phyloP scores from a whole-genome alignment of 2,888 invertebrate genomes.

The Tipula vernalis region DNA sequence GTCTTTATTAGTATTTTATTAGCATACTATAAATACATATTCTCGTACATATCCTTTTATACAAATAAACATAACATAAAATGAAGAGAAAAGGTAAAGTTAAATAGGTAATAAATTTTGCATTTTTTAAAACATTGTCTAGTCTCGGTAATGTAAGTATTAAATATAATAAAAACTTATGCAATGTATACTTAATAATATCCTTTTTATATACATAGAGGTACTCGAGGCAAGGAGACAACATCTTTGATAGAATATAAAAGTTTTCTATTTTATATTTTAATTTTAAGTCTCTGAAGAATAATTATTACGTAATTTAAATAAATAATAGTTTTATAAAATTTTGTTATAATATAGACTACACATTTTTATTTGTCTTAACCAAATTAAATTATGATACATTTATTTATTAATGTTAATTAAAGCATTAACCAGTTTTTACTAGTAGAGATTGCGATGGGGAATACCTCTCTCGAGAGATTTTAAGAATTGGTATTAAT shows the following conservation, averaged over 20 bases:
- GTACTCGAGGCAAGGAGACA: background rate
- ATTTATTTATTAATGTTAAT: too few relatives aligned
- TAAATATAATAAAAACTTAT: background rate
- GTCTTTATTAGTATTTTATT: background rate
- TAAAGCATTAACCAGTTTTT: too few relatives aligned
- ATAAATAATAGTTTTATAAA: background rate
- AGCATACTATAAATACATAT: background rate
- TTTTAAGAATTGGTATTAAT: too few relatives aligned
- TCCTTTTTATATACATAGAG: background rate
- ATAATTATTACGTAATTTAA: background rate
- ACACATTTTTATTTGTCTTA: background rate
- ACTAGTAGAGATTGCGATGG: too few relatives aligned
- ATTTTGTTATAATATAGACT: background rate
- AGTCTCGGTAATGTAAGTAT: background rate
- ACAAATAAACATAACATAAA: background rate
- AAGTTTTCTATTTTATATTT: background rate
- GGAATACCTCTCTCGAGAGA: too few relatives aligned
- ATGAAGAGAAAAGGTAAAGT: background rate
- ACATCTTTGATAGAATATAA: background rate
- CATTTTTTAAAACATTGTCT: background rate
- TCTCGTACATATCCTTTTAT: background rate
- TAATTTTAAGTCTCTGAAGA: background rate
- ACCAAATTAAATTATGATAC: too few relatives aligned
- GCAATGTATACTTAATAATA: background rate
- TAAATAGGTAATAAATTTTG: background rate